These are phyloP conservation scores for Acronicta psi DNA, from an alignment of 2,888 invertebrate genomes.

Conservation along the genomic window DNA sequence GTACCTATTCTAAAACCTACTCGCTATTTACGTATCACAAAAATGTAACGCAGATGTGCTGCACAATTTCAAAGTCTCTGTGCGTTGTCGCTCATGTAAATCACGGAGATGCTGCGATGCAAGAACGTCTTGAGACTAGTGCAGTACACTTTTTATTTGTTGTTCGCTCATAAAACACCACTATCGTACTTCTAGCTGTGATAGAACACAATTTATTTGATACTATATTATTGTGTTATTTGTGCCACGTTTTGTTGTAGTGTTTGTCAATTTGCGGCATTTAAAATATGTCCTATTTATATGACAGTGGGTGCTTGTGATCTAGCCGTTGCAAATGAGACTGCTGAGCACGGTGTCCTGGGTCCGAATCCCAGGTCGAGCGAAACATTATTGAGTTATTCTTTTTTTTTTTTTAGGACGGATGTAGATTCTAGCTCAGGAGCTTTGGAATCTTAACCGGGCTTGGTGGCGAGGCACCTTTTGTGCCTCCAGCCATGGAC, in stretches of 20 bases:
- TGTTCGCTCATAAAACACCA: conserved; percentile 58
- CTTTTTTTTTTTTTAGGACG: too few species aligned
- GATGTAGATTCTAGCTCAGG: too few species aligned
- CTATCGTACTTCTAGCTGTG: conserved; percentile 47
- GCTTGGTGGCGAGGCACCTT: too few species aligned
- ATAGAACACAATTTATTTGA: conserved; percentile 53
- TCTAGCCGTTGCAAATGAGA: too few species aligned
- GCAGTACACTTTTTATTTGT: conserved; percentile 59
- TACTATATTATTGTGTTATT: conserved; percentile 17
- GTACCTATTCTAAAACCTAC: neutral
- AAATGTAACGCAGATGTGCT: conserved; percentile 25
- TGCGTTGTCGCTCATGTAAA: conserved; percentile 71
- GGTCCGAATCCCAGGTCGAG: too few species aligned
- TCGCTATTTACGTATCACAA: conserved; percentile 12
- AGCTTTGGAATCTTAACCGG: too few species aligned
- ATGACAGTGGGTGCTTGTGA: too few species aligned
- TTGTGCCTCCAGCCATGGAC: too few species aligned
- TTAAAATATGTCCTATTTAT: neutral
- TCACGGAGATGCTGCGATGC: conserved; percentile 63
- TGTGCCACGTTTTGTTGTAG: neutral
- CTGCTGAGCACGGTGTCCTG: too few species aligned
- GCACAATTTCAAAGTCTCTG: conserved; percentile 59
- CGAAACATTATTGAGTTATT: too few species aligned
- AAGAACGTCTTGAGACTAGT: conserved; percentile 48
- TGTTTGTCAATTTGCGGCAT: neutral